Evolutionary conservation across 2,888 invertebrate species (phyloP).

Genomic region (Acronicta leporina): DNA sequence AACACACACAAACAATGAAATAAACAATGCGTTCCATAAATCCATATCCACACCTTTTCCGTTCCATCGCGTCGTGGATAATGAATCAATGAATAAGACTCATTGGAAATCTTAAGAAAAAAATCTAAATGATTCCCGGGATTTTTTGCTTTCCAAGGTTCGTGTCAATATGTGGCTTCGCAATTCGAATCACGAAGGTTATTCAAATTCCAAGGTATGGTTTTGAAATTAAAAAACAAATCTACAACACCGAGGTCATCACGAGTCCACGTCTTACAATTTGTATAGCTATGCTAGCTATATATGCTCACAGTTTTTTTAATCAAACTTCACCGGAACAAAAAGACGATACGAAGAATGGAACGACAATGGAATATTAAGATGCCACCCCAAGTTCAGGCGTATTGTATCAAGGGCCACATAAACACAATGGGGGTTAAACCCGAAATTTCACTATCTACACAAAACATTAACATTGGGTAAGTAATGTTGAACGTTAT

Average conservation of each 20-base stretch:
- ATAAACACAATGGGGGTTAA: constrained; percentile 14
- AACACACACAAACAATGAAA: too few species aligned
- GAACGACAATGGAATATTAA: constrained; percentile 25
- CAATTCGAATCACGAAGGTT: too few species aligned
- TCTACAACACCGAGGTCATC: background rate
- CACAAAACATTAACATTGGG: constrained; percentile 35
- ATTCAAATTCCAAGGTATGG: too few species aligned
- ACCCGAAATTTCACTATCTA: constrained; percentile 29
- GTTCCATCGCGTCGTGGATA: too few species aligned
- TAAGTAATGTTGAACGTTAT: constrained; percentile 21
- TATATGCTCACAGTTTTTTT: constrained; percentile 11
- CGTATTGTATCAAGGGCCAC: constrained; percentile 21
- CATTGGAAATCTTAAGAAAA: too few species aligned
- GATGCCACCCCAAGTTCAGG: constrained; percentile 10
- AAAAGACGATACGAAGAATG: constrained; percentile 13
- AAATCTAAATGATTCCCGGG: too few species aligned
- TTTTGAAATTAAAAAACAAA: background rate
- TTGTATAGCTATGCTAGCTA: too few species aligned
- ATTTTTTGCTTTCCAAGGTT: too few species aligned
- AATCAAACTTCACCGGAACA: constrained; percentile 35
- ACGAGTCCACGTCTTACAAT: background rate
- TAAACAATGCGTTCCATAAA: too few species aligned
- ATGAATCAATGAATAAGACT: too few species aligned
- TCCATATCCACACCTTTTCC: too few species aligned
- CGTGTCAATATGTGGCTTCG: too few species aligned